A percentile compares a stretch with the other conserved stretches of the same genome.
These are phyloP conservation scores for Phytoseiulus persimilis DNA, from an alignment of 2,888 invertebrate species.

Conservation along the genomic window DNA sequence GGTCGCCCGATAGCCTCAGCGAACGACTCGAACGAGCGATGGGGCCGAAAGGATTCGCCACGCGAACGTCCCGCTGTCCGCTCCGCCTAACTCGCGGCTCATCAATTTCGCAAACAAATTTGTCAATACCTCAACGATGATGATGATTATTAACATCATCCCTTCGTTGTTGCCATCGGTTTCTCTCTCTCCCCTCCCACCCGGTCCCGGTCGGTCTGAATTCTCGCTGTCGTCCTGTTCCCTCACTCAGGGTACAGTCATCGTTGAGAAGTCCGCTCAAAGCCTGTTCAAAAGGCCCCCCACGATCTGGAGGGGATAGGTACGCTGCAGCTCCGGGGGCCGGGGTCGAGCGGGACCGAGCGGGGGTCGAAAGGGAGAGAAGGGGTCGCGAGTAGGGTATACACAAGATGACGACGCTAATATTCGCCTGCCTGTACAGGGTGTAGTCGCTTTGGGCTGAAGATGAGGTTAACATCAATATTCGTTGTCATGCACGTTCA, in stretches of 20 bases:
- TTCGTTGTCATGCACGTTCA: background rate
- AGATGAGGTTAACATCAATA: background rate
- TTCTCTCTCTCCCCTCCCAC: background rate
- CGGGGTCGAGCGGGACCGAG: background rate
- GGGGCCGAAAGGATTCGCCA: background rate
- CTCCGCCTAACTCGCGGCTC: background rate
- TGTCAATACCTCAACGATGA: background rate
- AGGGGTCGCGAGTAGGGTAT: background rate
- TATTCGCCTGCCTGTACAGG: background rate
- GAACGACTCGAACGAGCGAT: background rate
- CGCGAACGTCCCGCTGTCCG: background rate
- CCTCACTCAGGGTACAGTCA: background rate
- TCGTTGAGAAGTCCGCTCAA: background rate
- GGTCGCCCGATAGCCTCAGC: no score
- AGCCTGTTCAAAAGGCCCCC: background rate
- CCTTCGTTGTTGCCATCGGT: background rate
- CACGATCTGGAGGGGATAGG: background rate
- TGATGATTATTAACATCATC: background rate
- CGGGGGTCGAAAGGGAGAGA: background rate
- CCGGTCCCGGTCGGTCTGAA: background rate
- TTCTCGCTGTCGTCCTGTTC: background rate
- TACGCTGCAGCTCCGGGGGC: background rate
- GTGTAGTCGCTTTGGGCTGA: background rate
- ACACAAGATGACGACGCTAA: conserved; percentile 5
- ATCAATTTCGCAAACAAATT: background rate